Evolutionary conservation across 2,113 vertebrate genomes (phyloP).

Genomic region (Heterotilapia buettikoferi): DNA sequence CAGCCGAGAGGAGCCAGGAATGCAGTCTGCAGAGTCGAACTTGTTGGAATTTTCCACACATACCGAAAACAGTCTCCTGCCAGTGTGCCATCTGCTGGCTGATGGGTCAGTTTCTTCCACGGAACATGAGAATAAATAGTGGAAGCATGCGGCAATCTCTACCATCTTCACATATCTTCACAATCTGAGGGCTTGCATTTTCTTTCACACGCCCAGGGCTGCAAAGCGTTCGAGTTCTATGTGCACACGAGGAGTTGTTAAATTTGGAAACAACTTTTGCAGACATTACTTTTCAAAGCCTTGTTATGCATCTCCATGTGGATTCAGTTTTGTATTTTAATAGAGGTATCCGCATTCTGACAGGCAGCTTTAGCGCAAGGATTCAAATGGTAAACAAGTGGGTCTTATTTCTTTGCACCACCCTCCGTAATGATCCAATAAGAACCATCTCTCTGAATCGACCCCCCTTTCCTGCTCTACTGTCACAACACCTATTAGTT

Average conservation of each 20-base stretch:
- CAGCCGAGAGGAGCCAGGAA: conserved; percentile 42
- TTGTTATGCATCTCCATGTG: not conserved
- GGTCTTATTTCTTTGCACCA: conserved; percentile 31
- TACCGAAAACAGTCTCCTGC: conserved; percentile 1
- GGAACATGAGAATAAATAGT: not conserved
- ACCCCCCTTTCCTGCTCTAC: not conserved
- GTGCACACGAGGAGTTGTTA: not conserved
- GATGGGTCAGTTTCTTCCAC: conserved; percentile 7
- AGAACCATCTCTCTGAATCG: conserved; percentile 14
- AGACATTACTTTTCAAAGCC: conserved; percentile 18
- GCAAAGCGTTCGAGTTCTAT: not conserved
- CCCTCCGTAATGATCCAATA: conserved; percentile 42
- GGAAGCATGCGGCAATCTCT: not conserved
- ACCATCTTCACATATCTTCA: not conserved
- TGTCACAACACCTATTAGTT: conserved; percentile 11
- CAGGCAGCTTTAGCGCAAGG: not conserved
- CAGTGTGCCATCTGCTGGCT: conserved; percentile 68
- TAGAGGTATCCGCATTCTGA: not conserved
- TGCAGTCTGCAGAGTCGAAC: conserved; percentile 43
- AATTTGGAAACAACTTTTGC: conserved; percentile 19
- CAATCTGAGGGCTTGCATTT: not conserved
- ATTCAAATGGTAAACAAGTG: conserved; percentile 27
- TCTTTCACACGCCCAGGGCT: not conserved
- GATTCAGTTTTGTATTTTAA: not conserved
- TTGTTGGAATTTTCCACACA: conserved; percentile 57